phyloP scores from a whole-genome alignment of 2,888 invertebrate genomes.

The Globia sparganii region DNA sequence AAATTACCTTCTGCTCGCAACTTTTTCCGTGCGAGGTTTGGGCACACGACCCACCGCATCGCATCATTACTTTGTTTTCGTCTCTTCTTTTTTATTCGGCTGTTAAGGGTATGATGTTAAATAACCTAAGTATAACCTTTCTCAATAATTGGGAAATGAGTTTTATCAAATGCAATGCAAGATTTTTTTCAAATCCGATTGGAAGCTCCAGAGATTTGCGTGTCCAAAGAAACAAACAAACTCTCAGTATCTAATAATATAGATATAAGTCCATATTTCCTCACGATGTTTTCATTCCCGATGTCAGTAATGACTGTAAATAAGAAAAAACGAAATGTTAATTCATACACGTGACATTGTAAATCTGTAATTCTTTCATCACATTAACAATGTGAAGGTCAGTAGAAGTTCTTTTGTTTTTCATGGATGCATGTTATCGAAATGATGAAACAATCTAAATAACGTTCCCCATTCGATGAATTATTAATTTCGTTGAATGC shows the following conservation, averaged over 20 bases:
- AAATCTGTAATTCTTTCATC: background rate
- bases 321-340: background rate
- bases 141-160: too few species aligned
- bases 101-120: too few species aligned
- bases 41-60: too few species aligned
- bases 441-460: conserved; percentile 30
- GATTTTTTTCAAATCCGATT: background rate
- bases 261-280: background rate
- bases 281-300: background rate
- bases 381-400: background rate
- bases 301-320: background rate
- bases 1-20: too few species aligned
- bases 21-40: too few species aligned
- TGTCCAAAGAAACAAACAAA: background rate
- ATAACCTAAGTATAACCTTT: too few species aligned
- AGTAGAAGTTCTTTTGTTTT: conserved; percentile 2
- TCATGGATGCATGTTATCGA: background rate
- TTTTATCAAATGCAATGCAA: background rate
- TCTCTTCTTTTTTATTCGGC: too few species aligned
- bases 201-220: background rate
- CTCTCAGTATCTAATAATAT: background rate
- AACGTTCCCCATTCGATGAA: conserved; percentile 5
- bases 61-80: too few species aligned
- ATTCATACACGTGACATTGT: background rate
- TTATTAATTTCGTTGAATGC: conserved; percentile 26